Conservation (phyloP, 2,888 invertebrate species). For the Coenonympha arcania region DNA sequence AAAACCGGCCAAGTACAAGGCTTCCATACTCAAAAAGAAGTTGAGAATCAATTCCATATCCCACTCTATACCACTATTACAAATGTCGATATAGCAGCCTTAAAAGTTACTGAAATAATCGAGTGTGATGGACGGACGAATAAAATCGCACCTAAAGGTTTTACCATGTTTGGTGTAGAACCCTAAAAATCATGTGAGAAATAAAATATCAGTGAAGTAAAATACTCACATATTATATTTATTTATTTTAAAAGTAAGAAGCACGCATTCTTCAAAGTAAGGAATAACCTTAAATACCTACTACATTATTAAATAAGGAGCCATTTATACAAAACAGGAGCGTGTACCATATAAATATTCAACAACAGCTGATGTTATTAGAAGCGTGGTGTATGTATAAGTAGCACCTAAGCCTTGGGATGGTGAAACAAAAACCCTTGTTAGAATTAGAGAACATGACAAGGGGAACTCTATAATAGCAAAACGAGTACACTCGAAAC, state of each 20-base stretch:
- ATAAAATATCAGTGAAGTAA: too few relatives aligned
- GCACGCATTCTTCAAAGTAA: not conserved
- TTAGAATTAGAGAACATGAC: conserved; percentile 12
- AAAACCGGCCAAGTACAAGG: too few relatives aligned
- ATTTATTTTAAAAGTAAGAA: not conserved
- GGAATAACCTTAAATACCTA: not conserved
- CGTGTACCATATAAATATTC: not conserved
- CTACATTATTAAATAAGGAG: not conserved
- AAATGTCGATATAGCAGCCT: too few relatives aligned
- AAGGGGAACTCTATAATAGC: conserved; percentile 9
- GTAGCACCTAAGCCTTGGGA: conserved; percentile 9
- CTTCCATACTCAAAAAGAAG: too few relatives aligned
- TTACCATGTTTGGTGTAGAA: too few relatives aligned
- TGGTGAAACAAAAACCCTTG: conserved; percentile 11
- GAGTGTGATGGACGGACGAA: too few relatives aligned
- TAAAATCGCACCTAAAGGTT: too few relatives aligned
- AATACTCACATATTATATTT: too few relatives aligned
- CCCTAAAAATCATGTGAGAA: too few relatives aligned
- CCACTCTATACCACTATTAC: too few relatives aligned
- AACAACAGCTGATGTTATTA: conserved; percentile 1
- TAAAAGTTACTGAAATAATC: too few relatives aligned
- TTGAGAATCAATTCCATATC: too few relatives aligned
- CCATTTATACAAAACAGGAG: not conserved
- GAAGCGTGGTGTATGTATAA: not conserved
- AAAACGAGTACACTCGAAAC: not conserved